Base-by-base conservation (phyloP, 2,888 invertebrate species). In the Smittia aterrima region DNA sequence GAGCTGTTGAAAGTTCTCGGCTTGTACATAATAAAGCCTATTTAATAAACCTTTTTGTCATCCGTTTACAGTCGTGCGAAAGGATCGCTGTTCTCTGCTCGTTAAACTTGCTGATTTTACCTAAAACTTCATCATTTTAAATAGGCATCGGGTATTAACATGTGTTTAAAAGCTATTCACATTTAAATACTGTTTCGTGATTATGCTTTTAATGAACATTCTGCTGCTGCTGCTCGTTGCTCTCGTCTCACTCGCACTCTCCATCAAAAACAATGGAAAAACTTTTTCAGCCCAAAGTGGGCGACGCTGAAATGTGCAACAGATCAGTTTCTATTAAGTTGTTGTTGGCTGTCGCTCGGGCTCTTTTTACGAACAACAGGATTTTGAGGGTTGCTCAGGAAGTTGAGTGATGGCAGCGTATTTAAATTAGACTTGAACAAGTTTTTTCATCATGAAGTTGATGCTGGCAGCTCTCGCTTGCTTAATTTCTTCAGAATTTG, bases 271-370 rank as follows among this genome's bases (percentile, higher is more conserved):
- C 47, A 47, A 47, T 47, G 47, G 16, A 16, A 47, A 47, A 16
- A 47, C 11, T 47, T 47, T 47, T 47, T 11, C 47, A 16, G n/a
- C 11, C 47, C 47, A 47, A 11, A 47, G 47, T n/a, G 20, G 16
- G 58, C 9, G 20, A 64, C 27, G 24, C 9, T 67, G 20, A 67
- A 70, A 70, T 70, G 54, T 70, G 70, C 70, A 70, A 70, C 70
- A 70, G 70, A 70, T 70, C 64, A 64, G 20, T 25, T 58, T 47
- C 58, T 9, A 58, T 58, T 24, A 58, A 1, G 66, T 24, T 62
- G 58, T 24, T 22, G 38, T 27, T 66, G 32, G 66, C 66, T 66
- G 27, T 66, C 66, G 27, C 62, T 25, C 25, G 18, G 18, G 24
- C n/a, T 64, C 25, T 47, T 47, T 47, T 47, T 47, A 47, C 32